Base-by-base conservation (phyloP, 92 coral and sea anemone species). In the Siderastrea siderea region DNA sequence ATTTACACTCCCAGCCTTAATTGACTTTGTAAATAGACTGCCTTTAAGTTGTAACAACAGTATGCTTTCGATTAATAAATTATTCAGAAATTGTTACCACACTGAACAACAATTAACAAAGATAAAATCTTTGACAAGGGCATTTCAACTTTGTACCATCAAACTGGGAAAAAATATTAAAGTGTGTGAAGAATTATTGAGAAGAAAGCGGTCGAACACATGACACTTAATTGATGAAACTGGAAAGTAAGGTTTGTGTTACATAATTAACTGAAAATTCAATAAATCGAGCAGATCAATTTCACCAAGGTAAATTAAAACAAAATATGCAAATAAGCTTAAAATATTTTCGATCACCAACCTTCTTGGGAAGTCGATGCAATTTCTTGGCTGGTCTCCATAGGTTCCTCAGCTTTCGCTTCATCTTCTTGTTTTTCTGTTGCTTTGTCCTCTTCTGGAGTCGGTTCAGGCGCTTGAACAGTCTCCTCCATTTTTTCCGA, bases 351-450 rank as follows among this genome's bases (percentile, higher is more conserved):
- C 49, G 44, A 57, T 6, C 49, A 77, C 82, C 19, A 81, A 84
- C 87, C 87, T 84, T 84, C 44, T 85, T 75, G 64, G 13, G 68
- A 6, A 6, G 75, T 85, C 47, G 68, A 26, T 6, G 67, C 86
- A 73, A 59, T 46, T 75, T 78, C 83, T 45, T 90, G 90, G 76
- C 61, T 52, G 2, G 78, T 90, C 26, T 87, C 83, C 88, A 71
- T 82, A 0, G 92, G 26, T 68, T 82, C 84, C 12, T 78, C 79
- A 5, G 91, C 44, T 53, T 89, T 72, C 19, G 60, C 19, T 46
- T 81, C 88, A 46, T 76, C 89, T 58, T 68, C 67, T 46, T 73
- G 70, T 47, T 74, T 84, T 3, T 91, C 91, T 84, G 72, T 12
- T 3, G 53, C 55, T 38, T 66, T 62, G 0, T 87, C 90, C 48